phyloP scores from a whole-genome alignment of 2,888 invertebrate species.

The Callimorpha dominula region DNA sequence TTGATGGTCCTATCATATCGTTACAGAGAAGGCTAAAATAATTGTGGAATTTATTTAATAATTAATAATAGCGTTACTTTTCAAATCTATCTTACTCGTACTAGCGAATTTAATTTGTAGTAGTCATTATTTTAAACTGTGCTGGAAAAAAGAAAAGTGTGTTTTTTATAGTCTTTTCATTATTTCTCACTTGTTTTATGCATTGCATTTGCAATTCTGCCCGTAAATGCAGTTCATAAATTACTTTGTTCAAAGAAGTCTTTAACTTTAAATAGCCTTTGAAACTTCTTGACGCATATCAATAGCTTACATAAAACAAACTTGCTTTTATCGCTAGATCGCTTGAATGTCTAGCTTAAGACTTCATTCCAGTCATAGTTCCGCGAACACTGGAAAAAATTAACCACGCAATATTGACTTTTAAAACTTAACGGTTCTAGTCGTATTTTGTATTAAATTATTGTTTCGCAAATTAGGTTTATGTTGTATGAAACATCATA shows the following conservation, averaged over 20 bases:
- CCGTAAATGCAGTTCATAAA: not conserved
- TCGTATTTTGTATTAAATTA: no score
- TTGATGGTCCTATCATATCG: not conserved
- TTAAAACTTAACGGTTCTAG: not conserved
- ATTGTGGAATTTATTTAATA: conserved; percentile 1
- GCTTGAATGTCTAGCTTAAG: conserved; percentile 27
- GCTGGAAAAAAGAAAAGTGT: not conserved
- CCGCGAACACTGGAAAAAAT: not conserved
- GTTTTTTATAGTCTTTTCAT: not conserved
- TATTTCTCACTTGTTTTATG: not conserved
- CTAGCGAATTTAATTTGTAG: not conserved
- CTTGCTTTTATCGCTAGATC: conserved; percentile 9
- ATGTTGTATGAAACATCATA: no score
- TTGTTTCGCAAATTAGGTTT: no score
- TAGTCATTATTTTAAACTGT: not conserved
- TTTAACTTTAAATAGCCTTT: not conserved
- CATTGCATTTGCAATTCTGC: not conserved
- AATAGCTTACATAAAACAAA: conserved; percentile 11
- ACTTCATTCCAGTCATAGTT: conserved; percentile 35
- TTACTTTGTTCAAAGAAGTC: not conserved
- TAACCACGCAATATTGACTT: not conserved
- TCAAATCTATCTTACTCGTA: not conserved
- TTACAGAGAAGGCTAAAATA: not conserved
- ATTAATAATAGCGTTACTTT: not conserved
- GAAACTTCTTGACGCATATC: not conserved